Conservation (phyloP, 2,888 invertebrate species). For the Pyrgus malvae region DNA sequence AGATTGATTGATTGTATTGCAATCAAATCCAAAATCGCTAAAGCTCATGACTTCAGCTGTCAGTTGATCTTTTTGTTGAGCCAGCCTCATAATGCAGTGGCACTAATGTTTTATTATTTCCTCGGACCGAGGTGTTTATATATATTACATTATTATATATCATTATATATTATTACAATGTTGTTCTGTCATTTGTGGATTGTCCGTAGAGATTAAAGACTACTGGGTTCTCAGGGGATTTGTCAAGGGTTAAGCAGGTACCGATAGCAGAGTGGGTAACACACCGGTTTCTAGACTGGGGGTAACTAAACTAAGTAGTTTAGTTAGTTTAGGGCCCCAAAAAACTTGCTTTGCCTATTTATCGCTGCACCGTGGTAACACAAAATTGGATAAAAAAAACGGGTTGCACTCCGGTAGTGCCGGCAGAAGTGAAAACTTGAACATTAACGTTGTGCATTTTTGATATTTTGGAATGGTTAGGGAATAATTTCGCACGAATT, state of each 20-base stretch:
- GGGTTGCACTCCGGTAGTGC: no score
- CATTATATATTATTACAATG: conserved; percentile 20
- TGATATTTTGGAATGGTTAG: no score
- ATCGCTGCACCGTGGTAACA: no score
- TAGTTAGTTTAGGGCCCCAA: no score
- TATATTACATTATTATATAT: conserved; percentile 16
- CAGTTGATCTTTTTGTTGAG: conserved; percentile 66
- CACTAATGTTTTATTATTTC: conserved; percentile 64
- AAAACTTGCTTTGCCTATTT: no score
- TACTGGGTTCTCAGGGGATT: not conserved
- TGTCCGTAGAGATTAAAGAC: not conserved
- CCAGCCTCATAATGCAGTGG: conserved; percentile 61
- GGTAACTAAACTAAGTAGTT: no score
- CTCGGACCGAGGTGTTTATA: conserved; percentile 45
- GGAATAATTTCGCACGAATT: no score
- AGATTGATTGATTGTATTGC: not conserved
- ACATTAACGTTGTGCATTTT: no score
- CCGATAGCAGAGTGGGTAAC: no score
- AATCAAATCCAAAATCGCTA: conserved; percentile 31
- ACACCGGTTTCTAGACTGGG: no score
- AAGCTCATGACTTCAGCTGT: conserved; percentile 33
- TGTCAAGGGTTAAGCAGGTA: not conserved
- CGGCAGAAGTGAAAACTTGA: no score
- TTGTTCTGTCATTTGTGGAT: conserved; percentile 10
- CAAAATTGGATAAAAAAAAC: no score